Percentiles rank a stretch among this genome's conserved stretches.
These are phyloP conservation scores for Ochropleura plecta DNA, from an alignment of 2,888 invertebrate species.

Conservation along the genomic window DNA sequence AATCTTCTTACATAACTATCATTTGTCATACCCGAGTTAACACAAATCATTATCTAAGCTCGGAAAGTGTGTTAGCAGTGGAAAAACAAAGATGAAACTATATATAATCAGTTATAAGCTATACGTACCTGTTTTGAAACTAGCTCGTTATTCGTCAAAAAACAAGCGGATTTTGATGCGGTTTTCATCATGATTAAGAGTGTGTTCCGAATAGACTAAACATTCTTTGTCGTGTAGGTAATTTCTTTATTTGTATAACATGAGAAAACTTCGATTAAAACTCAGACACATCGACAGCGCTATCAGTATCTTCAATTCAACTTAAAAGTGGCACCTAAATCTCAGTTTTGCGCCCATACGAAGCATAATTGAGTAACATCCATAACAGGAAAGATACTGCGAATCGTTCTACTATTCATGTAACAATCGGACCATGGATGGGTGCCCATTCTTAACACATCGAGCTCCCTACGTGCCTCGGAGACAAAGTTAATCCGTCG, in stretches of 20 bases:
- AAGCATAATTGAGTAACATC: not conserved
- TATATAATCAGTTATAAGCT: conserved; percentile 1
- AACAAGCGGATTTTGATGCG: not conserved
- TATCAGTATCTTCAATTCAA: not conserved
- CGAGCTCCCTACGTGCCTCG: not conserved
- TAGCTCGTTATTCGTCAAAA: not conserved
- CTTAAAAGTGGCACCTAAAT: not conserved
- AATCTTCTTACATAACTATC: conserved; percentile 27
- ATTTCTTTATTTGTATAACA: not conserved
- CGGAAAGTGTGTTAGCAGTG: not conserved
- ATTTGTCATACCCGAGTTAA: conserved; percentile 34
- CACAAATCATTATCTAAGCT: conserved; percentile 37
- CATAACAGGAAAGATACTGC: not conserved
- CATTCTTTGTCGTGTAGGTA: not conserved
- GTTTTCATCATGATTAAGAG: not conserved
- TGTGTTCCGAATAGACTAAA: not conserved
- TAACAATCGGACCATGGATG: not conserved
- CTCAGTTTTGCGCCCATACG: not conserved
- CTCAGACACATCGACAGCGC: too few species aligned
- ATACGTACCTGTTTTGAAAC: not conserved
- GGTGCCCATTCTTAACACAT: not conserved
- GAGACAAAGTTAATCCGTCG: not conserved
- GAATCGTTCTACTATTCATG: not conserved
- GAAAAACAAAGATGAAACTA: conserved; percentile 25
- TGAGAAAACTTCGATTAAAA: not conserved